Evolutionary conservation across 1,140 invertebrate species (phyloP).

Genomic region (Caligus rogercresseyi): DNA sequence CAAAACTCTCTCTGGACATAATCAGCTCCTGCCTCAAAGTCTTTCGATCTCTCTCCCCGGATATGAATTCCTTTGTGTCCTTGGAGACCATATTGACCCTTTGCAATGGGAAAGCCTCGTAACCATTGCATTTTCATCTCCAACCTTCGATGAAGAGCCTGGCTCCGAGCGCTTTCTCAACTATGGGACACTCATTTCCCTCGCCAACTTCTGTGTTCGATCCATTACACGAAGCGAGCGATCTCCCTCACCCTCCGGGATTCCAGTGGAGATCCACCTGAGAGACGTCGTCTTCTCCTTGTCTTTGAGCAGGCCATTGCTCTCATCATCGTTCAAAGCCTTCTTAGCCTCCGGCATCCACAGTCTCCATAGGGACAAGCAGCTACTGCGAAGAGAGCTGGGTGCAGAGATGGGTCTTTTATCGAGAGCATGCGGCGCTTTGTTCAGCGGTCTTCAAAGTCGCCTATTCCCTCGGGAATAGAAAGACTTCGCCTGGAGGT

Average conservation of each 20-base stretch:
- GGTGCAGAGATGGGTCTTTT: conserved; percentile 27
- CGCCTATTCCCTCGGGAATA: conserved; percentile 11
- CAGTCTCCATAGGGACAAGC: conserved; percentile 29
- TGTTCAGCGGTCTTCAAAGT: conserved; percentile 19
- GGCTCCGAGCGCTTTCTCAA: background rate
- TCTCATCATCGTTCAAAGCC: conserved; percentile 30
- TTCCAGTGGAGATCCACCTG: background rate
- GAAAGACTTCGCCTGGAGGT: too few species aligned
- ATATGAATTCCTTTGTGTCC: conserved; percentile 3
- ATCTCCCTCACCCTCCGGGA: background rate
- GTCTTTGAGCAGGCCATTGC: conserved; percentile 29
- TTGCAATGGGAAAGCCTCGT: background rate
- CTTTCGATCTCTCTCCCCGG: conserved; percentile 7
- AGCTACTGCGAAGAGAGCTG: conserved; percentile 30
- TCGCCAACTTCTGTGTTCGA: conserved; percentile 7
- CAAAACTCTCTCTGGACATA: conserved; percentile 4
- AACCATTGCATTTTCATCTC: conserved; percentile 1
- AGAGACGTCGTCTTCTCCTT: conserved; percentile 27
- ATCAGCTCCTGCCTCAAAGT: conserved; percentile 1
- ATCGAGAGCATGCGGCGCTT: conserved; percentile 21
- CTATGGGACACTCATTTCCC: conserved; percentile 7
- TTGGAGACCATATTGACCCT: background rate
- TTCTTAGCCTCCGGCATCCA: conserved; percentile 27
- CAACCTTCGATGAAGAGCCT: conserved; percentile 6
- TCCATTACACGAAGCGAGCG: background rate